Evolutionary conservation across 2,113 vertebrate species (phyloP).

Genomic region (Rana temporaria): DNA sequence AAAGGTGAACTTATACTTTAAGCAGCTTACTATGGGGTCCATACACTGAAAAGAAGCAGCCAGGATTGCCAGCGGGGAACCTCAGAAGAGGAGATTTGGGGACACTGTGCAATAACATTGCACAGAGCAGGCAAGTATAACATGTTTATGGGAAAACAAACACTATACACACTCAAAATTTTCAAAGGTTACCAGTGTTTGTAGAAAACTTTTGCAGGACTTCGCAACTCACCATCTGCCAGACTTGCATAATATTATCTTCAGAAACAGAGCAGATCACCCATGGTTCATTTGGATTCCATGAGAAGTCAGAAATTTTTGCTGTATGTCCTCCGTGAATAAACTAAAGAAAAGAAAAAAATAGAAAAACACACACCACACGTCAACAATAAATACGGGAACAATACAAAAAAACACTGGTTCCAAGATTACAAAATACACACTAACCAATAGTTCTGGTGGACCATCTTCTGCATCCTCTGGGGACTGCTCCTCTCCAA

Average conservation of each 20-base stretch:
- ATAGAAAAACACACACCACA: too few relatives aligned
- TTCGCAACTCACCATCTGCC: conserved; percentile 90
- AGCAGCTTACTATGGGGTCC: too few relatives aligned
- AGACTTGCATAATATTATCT: conserved; percentile 99
- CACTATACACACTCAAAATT: too few relatives aligned
- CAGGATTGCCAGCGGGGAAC: too few relatives aligned
- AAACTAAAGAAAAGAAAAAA: conserved; percentile 79
- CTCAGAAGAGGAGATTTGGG: too few relatives aligned
- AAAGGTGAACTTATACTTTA: too few relatives aligned
- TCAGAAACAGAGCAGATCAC: conserved; percentile 99
- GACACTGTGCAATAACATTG: too few relatives aligned
- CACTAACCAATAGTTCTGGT: conserved; percentile 92
- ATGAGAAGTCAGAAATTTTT: conserved; percentile 98
- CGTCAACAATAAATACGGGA: conserved; percentile 18
- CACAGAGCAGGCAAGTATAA: too few relatives aligned
- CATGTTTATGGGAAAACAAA: too few relatives aligned
- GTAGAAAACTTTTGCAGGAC: background rate
- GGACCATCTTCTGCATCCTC: conserved; percentile 97
- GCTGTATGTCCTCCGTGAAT: conserved; percentile 98
- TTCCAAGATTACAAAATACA: background rate
- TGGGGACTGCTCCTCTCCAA: conserved; percentile 96
- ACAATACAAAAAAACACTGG: background rate
- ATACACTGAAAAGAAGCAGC: too few relatives aligned
- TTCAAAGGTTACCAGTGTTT: too few relatives aligned
- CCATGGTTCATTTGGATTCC: conserved; percentile 99